These are phyloP conservation scores for Hormiphora californensis DNA, from an alignment of 37 sponge, comb jelly and placozoan genomes.

Conservation along the genomic window DNA sequence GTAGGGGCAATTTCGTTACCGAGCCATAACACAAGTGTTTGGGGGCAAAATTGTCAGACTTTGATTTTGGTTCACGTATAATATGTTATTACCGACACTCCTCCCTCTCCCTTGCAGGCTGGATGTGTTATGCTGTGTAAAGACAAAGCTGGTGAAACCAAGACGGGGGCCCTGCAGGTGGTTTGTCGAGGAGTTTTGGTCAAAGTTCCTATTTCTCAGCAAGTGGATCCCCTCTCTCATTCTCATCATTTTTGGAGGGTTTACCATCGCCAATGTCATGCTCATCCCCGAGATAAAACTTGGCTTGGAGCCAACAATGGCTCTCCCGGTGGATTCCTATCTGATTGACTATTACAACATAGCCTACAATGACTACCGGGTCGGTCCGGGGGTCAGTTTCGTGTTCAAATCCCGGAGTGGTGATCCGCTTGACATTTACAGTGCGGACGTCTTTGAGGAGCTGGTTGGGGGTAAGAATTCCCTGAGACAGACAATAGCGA, in stretches of 20 bases:
- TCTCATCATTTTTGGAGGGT: slow-evolving; percentile 28
- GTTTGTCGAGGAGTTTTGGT: not conserved
- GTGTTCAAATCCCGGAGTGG: slow-evolving; percentile 35
- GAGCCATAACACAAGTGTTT: too few relatives aligned
- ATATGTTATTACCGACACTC: too few relatives aligned
- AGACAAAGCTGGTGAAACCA: not conserved
- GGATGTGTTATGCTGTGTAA: slow-evolving; percentile 15
- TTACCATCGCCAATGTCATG: not conserved
- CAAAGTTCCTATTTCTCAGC: slow-evolving; percentile 4
- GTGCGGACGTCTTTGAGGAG: not conserved
- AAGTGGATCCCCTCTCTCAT: slow-evolving; percentile 17
- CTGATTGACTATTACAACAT: slow-evolving; percentile 12
- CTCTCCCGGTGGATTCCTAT: slow-evolving; percentile 19
- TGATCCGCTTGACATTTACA: not conserved
- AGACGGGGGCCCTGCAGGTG: not conserved
- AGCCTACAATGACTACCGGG: slow-evolving; percentile 21
- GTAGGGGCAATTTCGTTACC: too few relatives aligned
- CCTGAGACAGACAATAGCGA: not conserved
- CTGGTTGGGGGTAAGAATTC: not conserved
- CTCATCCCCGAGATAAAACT: slow-evolving; percentile 11
- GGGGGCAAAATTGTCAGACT: too few relatives aligned
- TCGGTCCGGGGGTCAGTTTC: slow-evolving; percentile 19
- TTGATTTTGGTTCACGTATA: too few relatives aligned
- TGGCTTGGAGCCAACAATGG: slow-evolving; percentile 36
- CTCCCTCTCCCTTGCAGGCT: too few relatives aligned